Base-by-base conservation (phyloP, 2,888 invertebrate genomes). In the Congeria kusceri region DNA sequence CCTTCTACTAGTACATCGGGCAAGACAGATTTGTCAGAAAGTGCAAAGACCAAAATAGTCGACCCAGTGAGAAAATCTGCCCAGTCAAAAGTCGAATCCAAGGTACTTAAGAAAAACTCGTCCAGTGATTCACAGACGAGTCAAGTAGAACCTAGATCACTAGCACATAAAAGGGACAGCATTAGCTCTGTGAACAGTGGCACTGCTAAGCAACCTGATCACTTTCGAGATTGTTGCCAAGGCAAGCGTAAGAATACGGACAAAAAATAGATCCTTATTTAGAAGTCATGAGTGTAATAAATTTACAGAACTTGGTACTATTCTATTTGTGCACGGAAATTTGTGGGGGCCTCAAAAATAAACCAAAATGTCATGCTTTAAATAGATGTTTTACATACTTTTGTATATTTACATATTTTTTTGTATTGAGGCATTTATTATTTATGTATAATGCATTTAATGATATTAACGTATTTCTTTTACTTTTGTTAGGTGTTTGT, bases 181-280 rank as follows among this genome's bases (percentile, higher is more conserved):
- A 44, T 74, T n/a, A 70, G 79, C 44, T 83, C 83, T 32, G 70
- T 73, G n/a, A 73, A 79, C n/a, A 78, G 78, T 56, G 74, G 74
- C 32, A 39, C 79, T 39, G 69, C 83, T 9, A 73, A 61, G 57
- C 70, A 67, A 39, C 59, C 77, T 0, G 83, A 79, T 58, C 72
- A 71, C 62, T 77, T 73, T 20, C 53, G 62, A 32, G 81, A 81
- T 64, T 81, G 81, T 66, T 81, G 81, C 46, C 77, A 77, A 64
- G 67, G 81, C 32, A 73, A 64, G 67, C 73, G 69, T 39, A 76
- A 63, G 32, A 62, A 63, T 61, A 27, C 53, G 15, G 72, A 78
- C 0, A 68, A 58, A 47, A 68, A 64, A n/a, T 75, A 47, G 58
- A 18, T 23, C 9, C 53, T 53, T 53, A 11, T 20, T 53, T 20